Base-by-base conservation (phyloP, 2,797 vertebrate species). In the Sphenodon punctatus region DNA sequence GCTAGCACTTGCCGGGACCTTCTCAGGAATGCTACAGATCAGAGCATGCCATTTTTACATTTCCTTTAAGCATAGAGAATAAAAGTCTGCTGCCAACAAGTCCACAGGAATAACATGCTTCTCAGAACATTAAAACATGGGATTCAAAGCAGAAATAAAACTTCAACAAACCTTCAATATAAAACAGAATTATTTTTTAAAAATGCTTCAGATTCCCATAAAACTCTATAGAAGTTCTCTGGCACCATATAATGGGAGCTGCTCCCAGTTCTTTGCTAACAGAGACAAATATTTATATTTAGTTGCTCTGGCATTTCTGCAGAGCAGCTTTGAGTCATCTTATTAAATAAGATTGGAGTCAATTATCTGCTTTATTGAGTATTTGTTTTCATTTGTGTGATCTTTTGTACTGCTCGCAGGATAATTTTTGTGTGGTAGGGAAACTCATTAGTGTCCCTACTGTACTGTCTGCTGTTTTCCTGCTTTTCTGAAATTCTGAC, bases 341-440 rank as follows among this genome's bases (percentile, higher is more conserved):
- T 92, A 88, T 89, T 91, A 92, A 92, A 67, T 91, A 80, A 85
- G 60, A 86, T 80, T 90, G 79, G 79, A 90, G 85, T 91, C 83
- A 86, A 87, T 91, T 90, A 88, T 82, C 75, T 85, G 38, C 68
- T 87, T 85, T 87, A 90, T 86, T 91, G 87, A 88, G 43, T 86
- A 90, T 91, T 70, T 90, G 67, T 90, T 93, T 93, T 93, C 92
- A 91, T 86, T 91, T 88, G 81, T 83, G n/a, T 92, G 82, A 87
- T 88, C 86, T 81, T n/a, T 90, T 85, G 61, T 74, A 61, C 27
- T 83, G 56, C 68, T 82, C 77, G 41, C 48, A 1, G 80, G 73
- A 84, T 92, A 84, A 84, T 90, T 91, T 89, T 90, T 90, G 32
- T 90, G 63, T 88, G 48, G 53, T 84, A 64, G 82, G 56, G 78